Percentiles rank a stretch among this genome's conserved stretches.
Conservation (phyloP, 2,797 vertebrate genomes). For the Molossus alvarezi region DNA sequence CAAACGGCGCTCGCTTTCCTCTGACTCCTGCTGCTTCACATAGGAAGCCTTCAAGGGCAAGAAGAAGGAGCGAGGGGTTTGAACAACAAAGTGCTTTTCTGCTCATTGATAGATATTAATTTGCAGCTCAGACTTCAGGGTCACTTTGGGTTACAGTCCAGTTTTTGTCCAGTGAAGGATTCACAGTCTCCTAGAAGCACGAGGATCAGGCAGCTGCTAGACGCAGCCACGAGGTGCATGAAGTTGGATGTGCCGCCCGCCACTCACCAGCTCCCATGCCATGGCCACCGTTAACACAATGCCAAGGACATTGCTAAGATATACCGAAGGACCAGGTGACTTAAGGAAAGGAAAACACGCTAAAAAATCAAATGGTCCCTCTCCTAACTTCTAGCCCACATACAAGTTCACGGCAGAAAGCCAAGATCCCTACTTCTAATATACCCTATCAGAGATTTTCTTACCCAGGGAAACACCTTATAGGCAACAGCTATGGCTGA, state of each 20-base stretch:
- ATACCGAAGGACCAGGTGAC: background rate
- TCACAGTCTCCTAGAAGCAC: background rate
- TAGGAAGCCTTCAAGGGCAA: constrained; percentile 80
- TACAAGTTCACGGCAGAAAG: constrained; percentile 12
- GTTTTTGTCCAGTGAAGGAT: constrained; percentile 59
- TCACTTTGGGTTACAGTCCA: constrained; percentile 72
- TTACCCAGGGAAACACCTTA: background rate
- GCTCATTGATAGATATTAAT: constrained; percentile 56
- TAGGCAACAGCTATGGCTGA: background rate
- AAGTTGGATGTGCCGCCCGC: background rate
- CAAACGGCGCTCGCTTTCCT: constrained; percentile 70
- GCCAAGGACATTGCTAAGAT: background rate
- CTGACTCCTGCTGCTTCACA: constrained; percentile 80
- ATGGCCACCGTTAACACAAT: background rate
- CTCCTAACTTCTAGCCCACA: background rate
- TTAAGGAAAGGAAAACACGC: constrained; percentile 13
- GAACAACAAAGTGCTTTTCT: constrained; percentile 78
- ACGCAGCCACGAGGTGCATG: background rate
- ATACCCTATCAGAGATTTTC: background rate
- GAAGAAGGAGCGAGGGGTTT: constrained; percentile 76
- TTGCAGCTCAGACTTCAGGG: constrained; percentile 66
- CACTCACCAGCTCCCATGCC: background rate
- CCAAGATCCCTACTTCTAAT: background rate
- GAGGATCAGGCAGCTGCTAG: background rate
- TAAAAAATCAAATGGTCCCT: background rate